Evolutionary conservation across 2,888 invertebrate genomes (phyloP).

Genomic region (Acanthoscelides obtectus): DNA sequence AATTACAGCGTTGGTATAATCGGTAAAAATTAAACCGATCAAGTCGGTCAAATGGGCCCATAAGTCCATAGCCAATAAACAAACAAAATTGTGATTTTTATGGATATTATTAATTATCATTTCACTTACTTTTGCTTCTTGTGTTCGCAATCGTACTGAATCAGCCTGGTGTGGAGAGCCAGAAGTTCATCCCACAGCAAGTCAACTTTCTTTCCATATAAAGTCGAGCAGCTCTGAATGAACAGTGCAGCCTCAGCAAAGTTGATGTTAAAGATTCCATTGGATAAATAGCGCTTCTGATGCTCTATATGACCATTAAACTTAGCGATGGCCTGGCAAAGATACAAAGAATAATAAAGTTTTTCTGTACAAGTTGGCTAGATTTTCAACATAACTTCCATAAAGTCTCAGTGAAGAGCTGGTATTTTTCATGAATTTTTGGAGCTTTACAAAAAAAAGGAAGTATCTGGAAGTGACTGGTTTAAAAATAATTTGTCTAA

Average conservation of each 20-base stretch:
- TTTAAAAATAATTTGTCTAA: too few relatives aligned
- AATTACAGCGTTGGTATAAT: neutral
- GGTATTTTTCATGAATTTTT: too few relatives aligned
- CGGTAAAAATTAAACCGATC: neutral
- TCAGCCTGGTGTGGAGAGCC: slow-evolving; percentile 34
- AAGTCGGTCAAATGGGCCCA: neutral
- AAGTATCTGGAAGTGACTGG: too few relatives aligned
- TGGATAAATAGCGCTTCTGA: slow-evolving; percentile 45
- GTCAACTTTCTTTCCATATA: slow-evolving; percentile 73
- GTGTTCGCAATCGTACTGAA: slow-evolving; percentile 26
- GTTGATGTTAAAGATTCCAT: slow-evolving; percentile 54
- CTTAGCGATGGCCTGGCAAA: slow-evolving; percentile 52
- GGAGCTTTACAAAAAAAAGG: too few relatives aligned
- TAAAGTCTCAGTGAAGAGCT: too few relatives aligned
- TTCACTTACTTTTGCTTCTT: slow-evolving; percentile 23
- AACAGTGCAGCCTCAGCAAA: slow-evolving; percentile 75
- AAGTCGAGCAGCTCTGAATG: slow-evolving; percentile 65
- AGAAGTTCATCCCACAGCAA: slow-evolving; percentile 39
- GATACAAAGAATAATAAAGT: neutral
- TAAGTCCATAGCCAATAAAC: too few relatives aligned
- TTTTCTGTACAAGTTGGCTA: too few relatives aligned
- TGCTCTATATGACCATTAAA: slow-evolving; percentile 53
- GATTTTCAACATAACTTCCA: neutral
- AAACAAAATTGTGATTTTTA: too few relatives aligned
- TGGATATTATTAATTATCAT: slow-evolving; percentile 3